These are phyloP conservation scores for Euclidia mi DNA, from an alignment of 2,888 invertebrate genomes.

Conservation along the genomic window DNA sequence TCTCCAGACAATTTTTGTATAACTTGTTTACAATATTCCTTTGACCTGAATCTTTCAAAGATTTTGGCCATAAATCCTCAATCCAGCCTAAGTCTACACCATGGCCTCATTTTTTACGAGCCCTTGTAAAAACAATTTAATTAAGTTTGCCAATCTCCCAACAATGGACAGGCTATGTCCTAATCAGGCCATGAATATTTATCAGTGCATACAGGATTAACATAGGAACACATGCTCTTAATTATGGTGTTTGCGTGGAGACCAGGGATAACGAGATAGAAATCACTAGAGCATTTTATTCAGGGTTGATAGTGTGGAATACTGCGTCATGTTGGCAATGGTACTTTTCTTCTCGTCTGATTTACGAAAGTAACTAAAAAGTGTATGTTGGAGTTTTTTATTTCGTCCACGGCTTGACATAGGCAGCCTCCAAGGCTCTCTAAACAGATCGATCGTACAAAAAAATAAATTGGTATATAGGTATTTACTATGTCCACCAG, in stretches of 20 bases:
- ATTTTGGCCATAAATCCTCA: constrained; percentile 17
- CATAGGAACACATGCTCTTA: constrained; percentile 7
- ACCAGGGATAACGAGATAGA: neutral
- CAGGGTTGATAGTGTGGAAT: too few relatives aligned
- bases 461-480: too few relatives aligned
- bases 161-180: constrained; percentile 24
- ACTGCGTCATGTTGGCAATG: too few relatives aligned
- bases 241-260: neutral
- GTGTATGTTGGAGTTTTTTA: too few relatives aligned
- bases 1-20: neutral
- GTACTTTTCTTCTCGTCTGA: too few relatives aligned
- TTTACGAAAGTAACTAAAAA: too few relatives aligned
- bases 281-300: too few relatives aligned
- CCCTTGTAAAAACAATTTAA: constrained; percentile 44
- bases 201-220: constrained; percentile 5
- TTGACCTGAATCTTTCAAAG: constrained; percentile 4
- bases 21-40: constrained; percentile 4
- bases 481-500: too few relatives aligned
- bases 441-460: too few relatives aligned
- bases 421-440: too few relatives aligned
- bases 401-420: too few relatives aligned
- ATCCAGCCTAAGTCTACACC: constrained; percentile 13
- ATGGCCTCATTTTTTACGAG: constrained; percentile 49
- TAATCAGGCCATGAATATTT: constrained; percentile 14
- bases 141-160: constrained; percentile 45